A percentile compares a stretch with the other conserved stretches of the same genome.
phyloP scores from a whole-genome alignment of 2,888 invertebrate genomes.

The Cosmorhoe ocellata region DNA sequence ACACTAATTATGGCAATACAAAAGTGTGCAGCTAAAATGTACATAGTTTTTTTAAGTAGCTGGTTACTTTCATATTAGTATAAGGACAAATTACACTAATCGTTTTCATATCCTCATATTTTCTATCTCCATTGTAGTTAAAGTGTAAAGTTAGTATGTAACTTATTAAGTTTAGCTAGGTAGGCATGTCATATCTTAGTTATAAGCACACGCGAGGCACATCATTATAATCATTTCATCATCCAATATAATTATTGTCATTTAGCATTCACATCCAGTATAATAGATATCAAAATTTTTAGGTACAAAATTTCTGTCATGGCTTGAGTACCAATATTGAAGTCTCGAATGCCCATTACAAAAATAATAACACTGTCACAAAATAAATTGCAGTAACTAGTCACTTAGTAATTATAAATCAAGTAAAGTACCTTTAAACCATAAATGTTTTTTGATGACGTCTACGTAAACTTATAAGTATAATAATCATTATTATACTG shows the following conservation, averaged over 20 bases:
- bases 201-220: conserved; percentile 41
- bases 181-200: conserved; percentile 47
- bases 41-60: conserved; percentile 1
- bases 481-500: too few relatives aligned
- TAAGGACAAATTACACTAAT: conserved; percentile 15
- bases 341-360: too few relatives aligned
- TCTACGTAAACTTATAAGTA: too few relatives aligned
- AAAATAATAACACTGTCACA: neutral
- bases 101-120: conserved; percentile 53
- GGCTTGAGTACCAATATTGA: too few relatives aligned
- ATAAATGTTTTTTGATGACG: neutral
- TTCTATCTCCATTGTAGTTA: conserved; percentile 39
- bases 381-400: conserved; percentile 9
- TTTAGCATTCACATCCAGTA: neutral
- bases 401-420: conserved; percentile 2
- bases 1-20: conserved; percentile 1
- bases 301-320: neutral
- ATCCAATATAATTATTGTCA: too few relatives aligned
- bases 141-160: conserved; percentile 57
- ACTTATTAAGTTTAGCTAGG: conserved; percentile 42
- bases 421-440: conserved; percentile 7
- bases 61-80: conserved; percentile 1
- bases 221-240: too few relatives aligned
- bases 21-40: conserved; percentile 17
- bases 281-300: neutral